Conservation (phyloP, 2,113 vertebrate species). For the Natator depressus region DNA sequence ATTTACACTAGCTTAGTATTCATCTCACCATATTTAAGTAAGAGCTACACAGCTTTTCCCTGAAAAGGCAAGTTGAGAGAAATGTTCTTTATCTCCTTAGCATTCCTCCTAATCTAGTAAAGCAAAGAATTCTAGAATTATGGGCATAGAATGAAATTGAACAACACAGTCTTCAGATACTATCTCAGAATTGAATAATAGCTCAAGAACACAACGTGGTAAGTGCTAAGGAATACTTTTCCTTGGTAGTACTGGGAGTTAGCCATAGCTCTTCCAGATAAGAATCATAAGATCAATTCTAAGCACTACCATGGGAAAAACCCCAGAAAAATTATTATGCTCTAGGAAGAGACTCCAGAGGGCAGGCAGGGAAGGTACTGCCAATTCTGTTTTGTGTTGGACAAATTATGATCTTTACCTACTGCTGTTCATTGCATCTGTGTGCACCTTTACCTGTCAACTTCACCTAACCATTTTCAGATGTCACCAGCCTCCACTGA, state of each 20-base stretch:
- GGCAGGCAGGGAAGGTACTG: not conserved
- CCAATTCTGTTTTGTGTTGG: not conserved
- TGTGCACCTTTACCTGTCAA: not conserved
- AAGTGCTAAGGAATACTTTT: not conserved
- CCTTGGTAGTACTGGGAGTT: not conserved
- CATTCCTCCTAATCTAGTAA: not conserved
- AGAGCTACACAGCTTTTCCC: not conserved
- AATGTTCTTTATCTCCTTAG: not conserved
- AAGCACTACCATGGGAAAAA: not conserved
- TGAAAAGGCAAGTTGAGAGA: not conserved
- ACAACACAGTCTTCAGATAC: not conserved
- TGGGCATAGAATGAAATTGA: not conserved
- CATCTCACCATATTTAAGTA: not conserved
- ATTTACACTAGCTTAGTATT: rapidly evolving
- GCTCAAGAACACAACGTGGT: not conserved
- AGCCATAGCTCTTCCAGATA: not conserved
- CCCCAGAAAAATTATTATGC: not conserved
- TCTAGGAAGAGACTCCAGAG: not conserved
- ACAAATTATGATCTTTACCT: not conserved
- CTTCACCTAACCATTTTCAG: not conserved
- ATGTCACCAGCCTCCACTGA: not conserved
- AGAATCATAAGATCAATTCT: not conserved
- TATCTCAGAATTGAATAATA: not conserved
- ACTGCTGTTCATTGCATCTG: not conserved
- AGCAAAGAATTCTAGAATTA: not conserved